Conservation (phyloP, 2,888 invertebrate species). For the Iphiclides podalirius region DNA sequence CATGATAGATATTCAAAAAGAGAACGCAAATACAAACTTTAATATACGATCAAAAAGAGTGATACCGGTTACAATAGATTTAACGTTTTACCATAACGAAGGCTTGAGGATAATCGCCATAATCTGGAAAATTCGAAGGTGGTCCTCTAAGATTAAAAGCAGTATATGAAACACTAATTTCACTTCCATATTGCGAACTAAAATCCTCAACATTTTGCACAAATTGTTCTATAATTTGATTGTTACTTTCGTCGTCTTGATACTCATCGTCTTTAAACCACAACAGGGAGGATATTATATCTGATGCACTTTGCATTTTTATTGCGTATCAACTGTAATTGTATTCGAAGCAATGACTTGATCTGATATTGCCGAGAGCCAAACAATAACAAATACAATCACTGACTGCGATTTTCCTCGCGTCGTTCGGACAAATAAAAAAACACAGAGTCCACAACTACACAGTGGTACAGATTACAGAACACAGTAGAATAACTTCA, state of each 20-base stretch:
- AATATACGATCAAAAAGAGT: too few relatives aligned
- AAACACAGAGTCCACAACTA: too few relatives aligned
- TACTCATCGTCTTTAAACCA: slow-evolving; percentile 60
- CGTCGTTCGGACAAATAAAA: too few relatives aligned
- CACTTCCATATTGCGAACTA: slow-evolving; percentile 94
- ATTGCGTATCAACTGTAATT: slow-evolving; percentile 16
- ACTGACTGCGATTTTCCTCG: too few relatives aligned
- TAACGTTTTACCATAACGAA: slow-evolving; percentile 88
- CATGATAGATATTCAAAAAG: too few relatives aligned
- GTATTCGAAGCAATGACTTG: slow-evolving; percentile 1
- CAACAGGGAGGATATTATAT: slow-evolving; percentile 64
- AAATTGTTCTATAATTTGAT: slow-evolving; percentile 85
- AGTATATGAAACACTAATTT: slow-evolving; percentile 92
- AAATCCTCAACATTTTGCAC: slow-evolving; percentile 89
- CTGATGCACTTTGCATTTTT: slow-evolving; percentile 68
- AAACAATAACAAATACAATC: slow-evolving; percentile 1
- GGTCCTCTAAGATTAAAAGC: slow-evolving; percentile 92
- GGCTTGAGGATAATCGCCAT: slow-evolving; percentile 94
- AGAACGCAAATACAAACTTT: too few relatives aligned
- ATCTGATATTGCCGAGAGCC: not conserved
- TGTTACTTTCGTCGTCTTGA: slow-evolving; percentile 50
- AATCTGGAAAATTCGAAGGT: slow-evolving; percentile 91
- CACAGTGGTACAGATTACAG: too few relatives aligned
- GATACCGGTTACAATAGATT: too few relatives aligned
- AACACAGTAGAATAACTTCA: too few relatives aligned